phyloP scores from a whole-genome alignment of 2,797 vertebrate genomes.

The Brotula barbata region DNA sequence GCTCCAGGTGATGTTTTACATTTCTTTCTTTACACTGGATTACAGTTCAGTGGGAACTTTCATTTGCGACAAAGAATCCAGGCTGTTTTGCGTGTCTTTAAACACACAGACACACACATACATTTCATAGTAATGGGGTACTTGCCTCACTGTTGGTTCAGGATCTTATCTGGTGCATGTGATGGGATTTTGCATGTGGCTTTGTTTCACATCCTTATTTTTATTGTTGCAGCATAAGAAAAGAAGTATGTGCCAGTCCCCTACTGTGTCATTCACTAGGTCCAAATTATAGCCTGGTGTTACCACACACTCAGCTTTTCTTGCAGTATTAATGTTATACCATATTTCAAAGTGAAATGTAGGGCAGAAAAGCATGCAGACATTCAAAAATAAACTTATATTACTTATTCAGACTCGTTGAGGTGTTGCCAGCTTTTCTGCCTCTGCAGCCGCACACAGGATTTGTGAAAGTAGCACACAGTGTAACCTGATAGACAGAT shows the following conservation, averaged over 20 bases:
- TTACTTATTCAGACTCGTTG: conserved; percentile 8
- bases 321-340: conserved; percentile 16
- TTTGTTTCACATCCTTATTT: conserved; percentile 39
- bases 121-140: conserved; percentile 13
- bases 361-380: conserved; percentile 14
- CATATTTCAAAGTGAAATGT: conserved; percentile 8
- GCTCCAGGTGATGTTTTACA: conserved; percentile 12
- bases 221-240: conserved; percentile 22
- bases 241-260: conserved; percentile 5
- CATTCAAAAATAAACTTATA: conserved; percentile 5
- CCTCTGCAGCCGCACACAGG: conserved; percentile 1
- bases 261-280: conserved; percentile 10
- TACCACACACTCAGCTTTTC: conserved; percentile 5
- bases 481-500: neutral
- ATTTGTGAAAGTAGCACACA: conserved; percentile 3
- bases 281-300: conserved; percentile 11
- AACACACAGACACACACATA: conserved; percentile 8
- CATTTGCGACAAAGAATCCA: neutral
- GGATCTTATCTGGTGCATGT: conserved; percentile 33
- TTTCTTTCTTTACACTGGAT: neutral
- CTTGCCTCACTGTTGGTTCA: conserved; percentile 19
- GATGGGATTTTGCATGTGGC: conserved; percentile 28
- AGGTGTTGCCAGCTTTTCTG: neutral
- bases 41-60: neutral
- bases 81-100: conserved; percentile 12